Evolutionary conservation across 2,888 invertebrate genomes (phyloP), one percentile per base, ranked within the genome.

Genomic region (Lissocephala sabroskyi): DNA sequence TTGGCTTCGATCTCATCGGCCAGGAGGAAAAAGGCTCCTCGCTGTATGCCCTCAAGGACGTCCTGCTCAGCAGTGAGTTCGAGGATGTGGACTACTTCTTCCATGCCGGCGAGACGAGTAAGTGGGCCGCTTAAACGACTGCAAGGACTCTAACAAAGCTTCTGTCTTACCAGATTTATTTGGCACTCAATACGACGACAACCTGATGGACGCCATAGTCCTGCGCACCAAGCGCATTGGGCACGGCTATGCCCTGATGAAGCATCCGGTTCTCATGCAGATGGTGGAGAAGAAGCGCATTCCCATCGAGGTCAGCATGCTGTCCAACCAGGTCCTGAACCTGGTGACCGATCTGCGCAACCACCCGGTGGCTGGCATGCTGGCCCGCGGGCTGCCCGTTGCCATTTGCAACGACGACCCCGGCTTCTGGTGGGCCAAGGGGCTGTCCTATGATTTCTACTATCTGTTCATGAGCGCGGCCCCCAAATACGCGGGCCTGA

Each of bases 1-100:
- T 86, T 11, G 90, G 90, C 2, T 89, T 90, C 58, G 90, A 90
- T 80, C 83, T 90, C 18, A 89, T 90, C 0, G 90, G 90, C 0
- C 88, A 88, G 51, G 90, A 90, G 78, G 89, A 90, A 61, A 83
- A 84, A 29, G 89, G 89, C 0, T 63, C 82, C 18, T 85, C 87
- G 0, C 74, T 90, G 1, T 47, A 81, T 18, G 41, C 62, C n/a
- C 78, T 78, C 41, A 28, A 75, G 3, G 42, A 62, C 0, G 57
- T 58, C 11, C 41, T 82, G 2, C 53, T 17, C 13, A 40, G 26
- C 5, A 11, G 3, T 2, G 13, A 40, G 18, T 39, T 23, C 7
- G 7, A 50, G 9, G 39, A 58, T 28, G 39, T 76, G 0, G 82
- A 85, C 35, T 87, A 86, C 59, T 89, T 88, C 63, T 89, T 90